Conservation (phyloP, 2,113 vertebrate species). For the Muscicapa adusta region DNA sequence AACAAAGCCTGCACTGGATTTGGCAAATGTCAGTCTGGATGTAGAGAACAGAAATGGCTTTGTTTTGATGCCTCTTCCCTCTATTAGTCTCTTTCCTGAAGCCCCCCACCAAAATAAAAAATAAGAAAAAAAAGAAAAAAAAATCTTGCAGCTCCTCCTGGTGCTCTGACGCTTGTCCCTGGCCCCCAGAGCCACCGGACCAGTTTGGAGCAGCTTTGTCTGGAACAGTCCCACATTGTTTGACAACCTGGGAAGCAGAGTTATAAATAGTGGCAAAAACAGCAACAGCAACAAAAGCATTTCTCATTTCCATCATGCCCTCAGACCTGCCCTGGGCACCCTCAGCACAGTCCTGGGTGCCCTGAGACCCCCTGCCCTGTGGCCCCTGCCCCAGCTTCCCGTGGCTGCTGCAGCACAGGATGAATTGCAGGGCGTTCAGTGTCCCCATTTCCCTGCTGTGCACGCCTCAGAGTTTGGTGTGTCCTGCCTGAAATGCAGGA, state of each 20-base stretch:
- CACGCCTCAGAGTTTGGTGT: fast-evolving
- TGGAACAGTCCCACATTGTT: fast-evolving
- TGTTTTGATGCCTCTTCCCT: neutral
- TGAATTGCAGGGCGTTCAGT: fast-evolving
- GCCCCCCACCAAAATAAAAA: neutral
- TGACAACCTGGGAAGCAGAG: neutral
- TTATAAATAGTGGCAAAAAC: neutral
- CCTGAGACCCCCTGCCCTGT: fast-evolving
- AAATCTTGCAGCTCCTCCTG: neutral
- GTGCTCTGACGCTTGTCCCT: neutral
- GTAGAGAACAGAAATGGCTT: neutral
- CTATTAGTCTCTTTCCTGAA: neutral
- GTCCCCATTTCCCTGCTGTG: neutral
- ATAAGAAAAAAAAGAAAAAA: too few species aligned
- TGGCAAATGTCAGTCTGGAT: neutral
- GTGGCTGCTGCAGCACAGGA: neutral
- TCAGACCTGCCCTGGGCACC: neutral
- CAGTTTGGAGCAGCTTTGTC: neutral
- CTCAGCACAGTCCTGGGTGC: too few species aligned
- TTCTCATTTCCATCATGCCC: neutral
- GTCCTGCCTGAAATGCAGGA: neutral
- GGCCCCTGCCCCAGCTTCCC: fast-evolving
- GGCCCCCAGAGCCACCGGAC: fast-evolving
- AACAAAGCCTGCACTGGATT: neutral
- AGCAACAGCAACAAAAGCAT: neutral